Conservation (phyloP, 2,888 invertebrate species). For the Siphlonurus alternatus region DNA sequence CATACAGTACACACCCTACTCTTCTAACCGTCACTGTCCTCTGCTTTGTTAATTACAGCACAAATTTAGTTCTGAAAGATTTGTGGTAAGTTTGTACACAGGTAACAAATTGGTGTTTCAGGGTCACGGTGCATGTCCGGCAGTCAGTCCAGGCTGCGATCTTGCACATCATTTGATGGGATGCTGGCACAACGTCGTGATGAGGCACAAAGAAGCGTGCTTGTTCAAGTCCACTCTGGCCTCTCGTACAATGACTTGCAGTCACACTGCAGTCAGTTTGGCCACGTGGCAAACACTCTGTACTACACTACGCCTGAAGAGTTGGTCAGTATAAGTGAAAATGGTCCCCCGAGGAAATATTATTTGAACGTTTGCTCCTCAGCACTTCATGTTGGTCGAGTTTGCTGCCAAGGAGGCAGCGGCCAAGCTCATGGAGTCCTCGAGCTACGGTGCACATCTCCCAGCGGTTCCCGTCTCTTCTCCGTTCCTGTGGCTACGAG, state of each 20-base stretch:
- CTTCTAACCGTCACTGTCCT: too few relatives aligned
- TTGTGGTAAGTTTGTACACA: too few relatives aligned
- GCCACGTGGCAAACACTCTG: slow-evolving; percentile 42
- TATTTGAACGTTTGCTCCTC: slow-evolving; percentile 14
- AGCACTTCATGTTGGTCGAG: slow-evolving; percentile 64
- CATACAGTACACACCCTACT: too few relatives aligned
- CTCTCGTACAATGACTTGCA: slow-evolving; percentile 48
- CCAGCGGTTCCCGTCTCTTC: slow-evolving; percentile 47
- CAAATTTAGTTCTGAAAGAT: too few relatives aligned
- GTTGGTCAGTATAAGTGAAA: slow-evolving; percentile 23
- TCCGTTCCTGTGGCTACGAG: slow-evolving; percentile 56
- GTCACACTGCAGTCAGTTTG: slow-evolving; percentile 49
- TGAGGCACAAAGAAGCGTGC: slow-evolving; percentile 49
- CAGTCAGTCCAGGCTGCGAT: too few relatives aligned
- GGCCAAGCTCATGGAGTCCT: slow-evolving; percentile 34
- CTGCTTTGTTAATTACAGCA: too few relatives aligned
- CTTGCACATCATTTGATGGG: slow-evolving; percentile 33
- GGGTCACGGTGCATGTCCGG: too few relatives aligned
- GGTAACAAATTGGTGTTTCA: too few relatives aligned
- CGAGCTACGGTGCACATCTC: slow-evolving; percentile 37
- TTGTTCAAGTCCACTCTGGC: slow-evolving; percentile 60
- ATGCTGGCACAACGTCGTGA: slow-evolving; percentile 37
- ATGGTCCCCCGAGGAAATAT: neutral
- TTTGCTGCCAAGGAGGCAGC: slow-evolving; percentile 38
- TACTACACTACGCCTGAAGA: slow-evolving; percentile 36